These are phyloP conservation scores for Physeter macrocephalus DNA, from an alignment of 2,113 vertebrate genomes.

Conservation along the genomic window DNA sequence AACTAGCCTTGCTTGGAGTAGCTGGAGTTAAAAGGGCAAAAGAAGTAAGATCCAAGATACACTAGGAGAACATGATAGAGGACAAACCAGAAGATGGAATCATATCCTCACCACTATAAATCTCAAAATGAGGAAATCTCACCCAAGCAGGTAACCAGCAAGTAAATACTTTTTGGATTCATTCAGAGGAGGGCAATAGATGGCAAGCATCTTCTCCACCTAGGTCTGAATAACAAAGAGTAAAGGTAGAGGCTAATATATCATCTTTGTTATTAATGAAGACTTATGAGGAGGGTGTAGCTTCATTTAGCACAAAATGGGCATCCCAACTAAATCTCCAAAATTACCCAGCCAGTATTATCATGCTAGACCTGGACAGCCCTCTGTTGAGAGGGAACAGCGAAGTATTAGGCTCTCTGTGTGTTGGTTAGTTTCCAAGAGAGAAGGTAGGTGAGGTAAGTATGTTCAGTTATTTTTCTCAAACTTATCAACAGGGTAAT, in stretches of 20 bases:
- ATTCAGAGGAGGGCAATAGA: neutral
- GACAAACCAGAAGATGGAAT: neutral
- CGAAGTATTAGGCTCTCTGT: neutral
- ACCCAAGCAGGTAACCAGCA: neutral
- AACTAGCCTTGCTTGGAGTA: neutral
- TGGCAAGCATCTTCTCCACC: neutral
- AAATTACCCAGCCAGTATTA: neutral
- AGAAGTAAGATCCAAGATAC: neutral
- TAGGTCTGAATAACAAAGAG: neutral
- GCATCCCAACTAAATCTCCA: neutral
- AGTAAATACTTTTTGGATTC: neutral
- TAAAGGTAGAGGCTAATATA: neutral
- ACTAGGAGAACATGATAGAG: neutral
- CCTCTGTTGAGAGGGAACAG: neutral
- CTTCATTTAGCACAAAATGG: neutral
- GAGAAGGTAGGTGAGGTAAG: neutral
- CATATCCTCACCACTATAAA: neutral
- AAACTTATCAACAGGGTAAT: neutral
- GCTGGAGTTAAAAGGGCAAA: neutral
- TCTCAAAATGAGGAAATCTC: neutral
- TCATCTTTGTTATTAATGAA: neutral
- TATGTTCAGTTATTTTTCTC: neutral
- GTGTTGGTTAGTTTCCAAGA: neutral
- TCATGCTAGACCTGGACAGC: neutral
- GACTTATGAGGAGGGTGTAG: neutral